Conservation (phyloP, 2,888 invertebrate genomes). For the Drosophila recens region DNA sequence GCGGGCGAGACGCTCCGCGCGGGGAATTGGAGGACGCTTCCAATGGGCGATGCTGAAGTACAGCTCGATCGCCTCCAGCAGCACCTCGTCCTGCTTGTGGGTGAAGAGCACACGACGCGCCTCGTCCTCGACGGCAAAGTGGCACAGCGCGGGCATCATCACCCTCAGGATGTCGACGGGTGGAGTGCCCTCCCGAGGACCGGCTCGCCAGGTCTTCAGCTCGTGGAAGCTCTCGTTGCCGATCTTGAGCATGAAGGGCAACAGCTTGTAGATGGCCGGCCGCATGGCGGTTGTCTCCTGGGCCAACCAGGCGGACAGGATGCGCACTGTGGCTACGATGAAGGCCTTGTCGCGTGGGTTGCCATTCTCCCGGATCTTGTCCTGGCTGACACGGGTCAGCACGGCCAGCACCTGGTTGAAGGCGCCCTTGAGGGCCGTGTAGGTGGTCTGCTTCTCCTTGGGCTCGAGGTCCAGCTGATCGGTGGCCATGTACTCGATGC, state of each 20-base stretch:
- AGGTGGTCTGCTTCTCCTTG: conserved; percentile 95
- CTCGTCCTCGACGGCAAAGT: conserved; percentile 95
- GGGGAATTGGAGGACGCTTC: conserved; percentile 92
- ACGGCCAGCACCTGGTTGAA: conserved; percentile 93
- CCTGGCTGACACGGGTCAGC: conserved; percentile 90
- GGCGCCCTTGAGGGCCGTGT: conserved; percentile 95
- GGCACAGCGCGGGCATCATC: conserved; percentile 95
- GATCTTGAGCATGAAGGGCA: conserved; percentile 92
- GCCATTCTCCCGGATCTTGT: conserved; percentile 90
- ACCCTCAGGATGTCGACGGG: conserved; percentile 91
- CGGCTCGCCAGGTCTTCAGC: conserved; percentile 88
- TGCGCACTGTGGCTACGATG: conserved; percentile 93
- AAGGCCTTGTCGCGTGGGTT: conserved; percentile 91
- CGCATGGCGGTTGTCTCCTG: conserved; percentile 96
- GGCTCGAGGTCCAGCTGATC: conserved; percentile 94
- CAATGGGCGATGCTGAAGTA: conserved; percentile 95
- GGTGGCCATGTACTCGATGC: conserved; percentile 91
- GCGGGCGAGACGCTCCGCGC: conserved; percentile 91
- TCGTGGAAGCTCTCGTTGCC: conserved; percentile 94
- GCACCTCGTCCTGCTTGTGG: conserved; percentile 91
- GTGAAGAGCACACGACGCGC: conserved; percentile 92
- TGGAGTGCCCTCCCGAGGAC: conserved; percentile 87
- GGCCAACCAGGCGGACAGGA: conserved; percentile 94
- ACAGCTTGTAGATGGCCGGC: conserved; percentile 91
- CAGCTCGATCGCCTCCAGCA: conserved; percentile 92